Evolutionary conservation across 2,113 vertebrate genomes (phyloP), one percentile per base, ranked within the genome.

Genomic region (Phaethon lepturus): DNA sequence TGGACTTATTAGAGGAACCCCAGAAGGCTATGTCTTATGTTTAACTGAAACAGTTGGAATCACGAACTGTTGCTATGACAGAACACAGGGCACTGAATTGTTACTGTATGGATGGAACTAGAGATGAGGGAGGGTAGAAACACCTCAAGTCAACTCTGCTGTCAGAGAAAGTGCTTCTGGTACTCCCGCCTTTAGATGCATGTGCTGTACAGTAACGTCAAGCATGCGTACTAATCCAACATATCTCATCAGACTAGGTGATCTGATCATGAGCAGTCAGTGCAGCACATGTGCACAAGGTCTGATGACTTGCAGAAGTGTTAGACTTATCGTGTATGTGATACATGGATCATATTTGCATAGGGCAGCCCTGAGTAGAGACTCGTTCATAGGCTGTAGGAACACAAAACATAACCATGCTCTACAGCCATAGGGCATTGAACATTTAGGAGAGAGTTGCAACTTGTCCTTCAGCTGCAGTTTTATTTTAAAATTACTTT

Each of bases 221-320:
- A 38, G 45, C 38, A 2, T 0, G 4, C 1, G 1, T 28, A 16
- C 44, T 17, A 22, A 38, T n/a, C 35, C 45, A 17, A 26, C 72
- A 10, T 4, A 12, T 7, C 11, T 66, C 40, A 40, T 17, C 56
- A 52, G 50, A 38, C 26, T 22, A 17, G 44, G 47, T 0, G 4
- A 31, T 5, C 7, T 35, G 62, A 4, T 26, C 42, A 13, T 9
- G 42, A n/a, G 8, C 9, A 45, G 59, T 10, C 40, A 16, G 9
- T 38, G 52, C 42, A 85, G 74, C 40, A n/a, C 2, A 0, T 12
- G 7, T 47, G n/a, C 52, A 6, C 42, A 1, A 12, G 42, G 19
- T 35, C 71, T 88, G 58, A 23, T 28, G 17, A 13, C 22, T 17
- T 22, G 33, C 86, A 23, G 69, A 13, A 6, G n/a, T 2, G 16